phyloP scores from a whole-genome alignment of 2,113 vertebrate genomes.

The Mionectes macconnelli region DNA sequence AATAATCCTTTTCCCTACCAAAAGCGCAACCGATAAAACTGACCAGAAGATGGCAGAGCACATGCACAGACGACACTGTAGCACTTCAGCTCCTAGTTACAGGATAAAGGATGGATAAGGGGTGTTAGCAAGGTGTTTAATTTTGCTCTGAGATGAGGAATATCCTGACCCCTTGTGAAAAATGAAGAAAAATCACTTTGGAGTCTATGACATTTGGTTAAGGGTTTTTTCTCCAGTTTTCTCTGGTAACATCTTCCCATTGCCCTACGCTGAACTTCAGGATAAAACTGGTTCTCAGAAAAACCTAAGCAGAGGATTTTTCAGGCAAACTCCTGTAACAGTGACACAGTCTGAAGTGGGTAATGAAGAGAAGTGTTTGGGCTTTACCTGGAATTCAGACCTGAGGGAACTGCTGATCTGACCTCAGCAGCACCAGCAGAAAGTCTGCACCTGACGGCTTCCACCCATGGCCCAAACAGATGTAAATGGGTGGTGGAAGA shows the following conservation, averaged over 20 bases:
- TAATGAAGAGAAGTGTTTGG: background rate
- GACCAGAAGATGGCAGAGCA: background rate
- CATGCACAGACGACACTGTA: accelerated
- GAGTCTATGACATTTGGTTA: background rate
- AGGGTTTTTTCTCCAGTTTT: background rate
- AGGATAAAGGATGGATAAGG: background rate
- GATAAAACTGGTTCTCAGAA: background rate
- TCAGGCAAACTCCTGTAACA: background rate
- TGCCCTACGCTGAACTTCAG: background rate
- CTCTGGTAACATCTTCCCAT: background rate
- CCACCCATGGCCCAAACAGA: background rate
- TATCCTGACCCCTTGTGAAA: background rate
- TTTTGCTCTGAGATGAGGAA: background rate
- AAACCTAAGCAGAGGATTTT: background rate
- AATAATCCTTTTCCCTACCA: background rate
- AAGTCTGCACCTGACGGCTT: background rate
- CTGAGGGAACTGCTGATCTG: background rate
- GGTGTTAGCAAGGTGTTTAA: background rate
- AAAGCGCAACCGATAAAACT: background rate
- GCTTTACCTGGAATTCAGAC: background rate
- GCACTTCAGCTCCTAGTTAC: background rate
- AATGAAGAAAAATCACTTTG: background rate
- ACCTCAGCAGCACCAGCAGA: background rate
- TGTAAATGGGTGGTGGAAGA: background rate
- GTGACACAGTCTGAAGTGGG: background rate